These are phyloP conservation scores for Rhynchophorus ferrugineus DNA, from an alignment of 1,140 invertebrate species.

Conservation along the genomic window DNA sequence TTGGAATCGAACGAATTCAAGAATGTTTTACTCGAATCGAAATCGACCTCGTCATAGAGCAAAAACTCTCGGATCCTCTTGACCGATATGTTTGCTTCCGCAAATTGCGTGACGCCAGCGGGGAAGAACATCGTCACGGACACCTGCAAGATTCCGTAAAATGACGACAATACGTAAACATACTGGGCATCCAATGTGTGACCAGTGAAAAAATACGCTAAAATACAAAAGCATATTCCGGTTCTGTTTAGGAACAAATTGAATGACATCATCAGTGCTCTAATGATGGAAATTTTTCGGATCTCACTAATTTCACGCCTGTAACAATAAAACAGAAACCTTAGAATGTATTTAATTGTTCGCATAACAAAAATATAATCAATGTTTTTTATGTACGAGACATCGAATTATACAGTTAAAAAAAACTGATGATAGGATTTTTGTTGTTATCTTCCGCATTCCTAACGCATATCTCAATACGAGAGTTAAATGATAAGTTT, in stretches of 20 bases:
- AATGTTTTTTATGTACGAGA: no score
- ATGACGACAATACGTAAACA: conserved; percentile 63
- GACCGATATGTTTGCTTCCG: conserved; percentile 59
- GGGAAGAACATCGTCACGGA: conserved; percentile 68
- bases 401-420: no score
- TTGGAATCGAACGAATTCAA: background rate
- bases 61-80: conserved; percentile 55
- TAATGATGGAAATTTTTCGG: conserved; percentile 45
- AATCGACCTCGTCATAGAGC: conserved; percentile 16
- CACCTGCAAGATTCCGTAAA: conserved; percentile 60
- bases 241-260: conserved; percentile 64
- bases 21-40: background rate
- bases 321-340: no score
- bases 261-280: conserved; percentile 62
- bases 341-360: no score
- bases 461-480: no score
- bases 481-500: no score
- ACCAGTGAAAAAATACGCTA: conserved; percentile 65
- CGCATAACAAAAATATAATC: no score
- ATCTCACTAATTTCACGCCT: conserved; percentile 32
- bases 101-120: conserved; percentile 48
- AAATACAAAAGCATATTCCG: conserved; percentile 66
- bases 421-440: no score
- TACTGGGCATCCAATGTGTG: conserved; percentile 61
- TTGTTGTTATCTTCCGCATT: no score